These are phyloP conservation scores for Lycophotia porphyrea DNA, from an alignment of 2,888 invertebrate species.

Conservation along the genomic window DNA sequence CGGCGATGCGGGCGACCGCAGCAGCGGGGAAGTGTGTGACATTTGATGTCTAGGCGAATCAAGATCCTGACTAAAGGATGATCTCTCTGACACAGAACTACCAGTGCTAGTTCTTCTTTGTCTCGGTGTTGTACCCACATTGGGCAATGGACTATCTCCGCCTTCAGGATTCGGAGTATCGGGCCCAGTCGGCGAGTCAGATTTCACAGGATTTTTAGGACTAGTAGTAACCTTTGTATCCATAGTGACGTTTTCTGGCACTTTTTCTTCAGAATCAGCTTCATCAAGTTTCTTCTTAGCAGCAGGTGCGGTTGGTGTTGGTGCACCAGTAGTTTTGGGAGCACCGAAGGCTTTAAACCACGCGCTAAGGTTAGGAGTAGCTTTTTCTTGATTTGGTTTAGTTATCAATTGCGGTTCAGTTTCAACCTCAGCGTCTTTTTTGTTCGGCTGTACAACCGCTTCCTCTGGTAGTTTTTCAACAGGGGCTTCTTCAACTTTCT, in stretches of 20 bases:
- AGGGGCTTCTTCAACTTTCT: slow-evolving; percentile 65
- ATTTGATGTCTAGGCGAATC: slow-evolving; percentile 94
- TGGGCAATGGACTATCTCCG: slow-evolving; percentile 84
- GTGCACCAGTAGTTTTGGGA: slow-evolving; percentile 91
- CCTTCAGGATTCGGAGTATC: slow-evolving; percentile 85
- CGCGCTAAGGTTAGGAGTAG: slow-evolving; percentile 96
- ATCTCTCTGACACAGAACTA: slow-evolving; percentile 94
- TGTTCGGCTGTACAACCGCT: slow-evolving; percentile 71
- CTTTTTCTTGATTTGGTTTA: slow-evolving; percentile 91
- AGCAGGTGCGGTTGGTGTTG: slow-evolving; percentile 73
- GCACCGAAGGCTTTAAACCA: slow-evolving; percentile 98
- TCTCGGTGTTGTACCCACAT: slow-evolving; percentile 82
- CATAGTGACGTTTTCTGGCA: slow-evolving; percentile 75
- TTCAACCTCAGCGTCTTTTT: slow-evolving; percentile 85
- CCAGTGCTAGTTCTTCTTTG: slow-evolving; percentile 94
- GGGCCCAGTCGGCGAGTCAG: slow-evolving; percentile 84
- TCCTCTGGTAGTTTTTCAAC: slow-evolving; percentile 75
- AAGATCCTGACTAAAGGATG: slow-evolving; percentile 94
- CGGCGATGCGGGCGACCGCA: slow-evolving; percentile 95
- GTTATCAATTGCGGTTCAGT: slow-evolving; percentile 79
- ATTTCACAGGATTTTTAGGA: slow-evolving; percentile 80
- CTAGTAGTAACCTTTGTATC: slow-evolving; percentile 78
- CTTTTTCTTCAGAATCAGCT: slow-evolving; percentile 85
- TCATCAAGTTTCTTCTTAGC: slow-evolving; percentile 91
- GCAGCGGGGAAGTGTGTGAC: slow-evolving; percentile 93